Percentiles rank a stretch among this genome's conserved stretches.
Evolutionary conservation across 1,140 invertebrate species (phyloP).

Genomic region (Pogonognathellus flavescens): DNA sequence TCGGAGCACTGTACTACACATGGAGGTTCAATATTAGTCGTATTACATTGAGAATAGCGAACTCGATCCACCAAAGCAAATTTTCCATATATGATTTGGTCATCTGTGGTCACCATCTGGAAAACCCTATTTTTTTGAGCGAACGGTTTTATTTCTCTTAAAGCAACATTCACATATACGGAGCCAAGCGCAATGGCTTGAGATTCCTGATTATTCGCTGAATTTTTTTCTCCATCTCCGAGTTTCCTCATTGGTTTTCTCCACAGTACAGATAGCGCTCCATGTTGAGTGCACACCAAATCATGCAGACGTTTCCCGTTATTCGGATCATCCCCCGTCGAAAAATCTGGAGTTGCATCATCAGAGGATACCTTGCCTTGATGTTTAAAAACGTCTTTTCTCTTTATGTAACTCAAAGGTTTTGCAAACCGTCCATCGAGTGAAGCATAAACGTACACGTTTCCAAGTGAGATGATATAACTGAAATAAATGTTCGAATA

Average conservation of each 20-base stretch:
- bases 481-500: too few species aligned
- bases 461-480: slow-evolving; percentile 37
- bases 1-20: background rate
- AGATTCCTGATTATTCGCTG: background rate
- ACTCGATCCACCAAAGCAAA: background rate
- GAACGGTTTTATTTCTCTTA: slow-evolving; percentile 56
- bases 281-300: slow-evolving; percentile 45
- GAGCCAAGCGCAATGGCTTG: slow-evolving; percentile 57
- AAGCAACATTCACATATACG: slow-evolving; percentile 14
- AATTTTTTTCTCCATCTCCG: background rate
- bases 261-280: slow-evolving; percentile 13
- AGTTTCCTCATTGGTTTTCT: background rate
- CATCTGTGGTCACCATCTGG: slow-evolving; percentile 56
- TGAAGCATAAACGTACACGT: slow-evolving; percentile 38
- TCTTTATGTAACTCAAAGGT: slow-evolving; percentile 37
- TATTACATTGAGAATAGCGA: background rate
- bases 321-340: background rate
- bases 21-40: too few species aligned
- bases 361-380: background rate
- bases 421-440: slow-evolving; percentile 51
- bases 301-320: slow-evolving; percentile 16
- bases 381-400: background rate
- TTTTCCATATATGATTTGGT: slow-evolving; percentile 62
- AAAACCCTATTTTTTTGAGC: slow-evolving; percentile 34
- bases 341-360: background rate